A percentile compares a stretch with the other conserved stretches of the same genome.
Conservation (phyloP, 2,797 vertebrate species). For the Myripristis murdjan region DNA sequence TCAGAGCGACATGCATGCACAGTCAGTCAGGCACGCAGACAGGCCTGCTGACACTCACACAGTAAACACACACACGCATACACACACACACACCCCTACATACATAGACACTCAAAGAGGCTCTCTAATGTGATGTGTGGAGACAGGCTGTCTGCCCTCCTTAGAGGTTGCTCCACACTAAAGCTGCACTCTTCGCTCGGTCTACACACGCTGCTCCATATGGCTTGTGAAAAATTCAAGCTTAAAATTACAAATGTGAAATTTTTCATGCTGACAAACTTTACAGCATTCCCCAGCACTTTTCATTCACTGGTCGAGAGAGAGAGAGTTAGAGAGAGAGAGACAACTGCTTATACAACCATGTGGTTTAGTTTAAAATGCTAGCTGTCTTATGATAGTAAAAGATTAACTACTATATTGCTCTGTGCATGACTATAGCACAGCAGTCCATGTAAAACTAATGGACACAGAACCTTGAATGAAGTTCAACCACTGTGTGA, state of each 20-base stretch:
- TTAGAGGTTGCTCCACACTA: conserved; percentile 62
- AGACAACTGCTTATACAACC: not conserved
- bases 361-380: no score
- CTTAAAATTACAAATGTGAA: conserved; percentile 60
- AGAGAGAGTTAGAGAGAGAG: not conserved
- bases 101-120: conserved; percentile 56
- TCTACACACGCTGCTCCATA: conserved; percentile 59
- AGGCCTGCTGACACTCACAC: conserved; percentile 12
- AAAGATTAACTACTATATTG: no score
- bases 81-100: conserved; percentile 44
- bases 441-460: no score
- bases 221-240: conserved; percentile 74
- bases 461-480: no score
- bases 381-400: no score
- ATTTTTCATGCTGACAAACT: conserved; percentile 55
- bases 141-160: conserved; percentile 77
- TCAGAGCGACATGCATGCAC: conserved; percentile 46
- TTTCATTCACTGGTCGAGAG: conserved; percentile 32
- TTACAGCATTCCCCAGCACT: conserved; percentile 13
- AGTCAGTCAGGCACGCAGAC: conserved; percentile 46
- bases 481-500: no score
- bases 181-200: conserved; percentile 52
- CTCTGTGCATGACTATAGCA: no score
- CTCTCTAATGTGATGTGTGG: conserved; percentile 69
- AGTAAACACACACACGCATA: conserved; percentile 47